Base-by-base conservation (phyloP, 2,888 invertebrate species). In the Hemithea aestivaria region DNA sequence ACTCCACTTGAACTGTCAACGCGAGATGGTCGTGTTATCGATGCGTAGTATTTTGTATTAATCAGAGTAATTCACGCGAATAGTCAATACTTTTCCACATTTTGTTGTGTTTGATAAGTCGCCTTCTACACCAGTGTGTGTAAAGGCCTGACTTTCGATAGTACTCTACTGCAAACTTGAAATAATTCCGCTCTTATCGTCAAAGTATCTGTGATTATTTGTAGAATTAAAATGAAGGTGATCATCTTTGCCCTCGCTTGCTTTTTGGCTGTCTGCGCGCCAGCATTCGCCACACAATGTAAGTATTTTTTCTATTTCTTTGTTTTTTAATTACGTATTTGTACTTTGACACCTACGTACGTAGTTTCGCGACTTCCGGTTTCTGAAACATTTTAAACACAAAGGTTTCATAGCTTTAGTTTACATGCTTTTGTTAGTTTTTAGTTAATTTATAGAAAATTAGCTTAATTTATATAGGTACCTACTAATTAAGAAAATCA, bases 81-180 rank as follows among this genome's bases (percentile, higher is more conserved):
- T 66, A 67, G 63, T 61, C 54, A 51, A 65, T 70, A 66, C 71
- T 66, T 70, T 64, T 60, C 56, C 55, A 64, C 26, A 65, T 71
- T 63, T 64, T 69, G 64, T 71, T 67, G 65, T 48, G 56, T 63
- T 71, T 73, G 68, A 70, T 72, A 74, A 79, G 89, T 90, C 88
- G 91, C 93, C 94, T 95, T 95, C 94, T 95, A 89, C 92, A 89
- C 94, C 94, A 95, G 94, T 94, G 94, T 87, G 94, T 94, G 93
- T 94, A 95, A 95, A 94, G 94, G 94, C 91, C 74, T 83, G 87
- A 74, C 78, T 78, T 70, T 58, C 57, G 65, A 58, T 62, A 69
- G 70, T 63, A 66, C 66, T 69, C 62, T 59, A 51, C 57, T 16
- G 53, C 51, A 53, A 23, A 28, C 55, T 39, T 54, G 48, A 52